Evolutionary conservation across 2,888 invertebrate species (phyloP), one percentile per base, ranked within the genome.

Genomic region (Ptychoptera contaminata): DNA sequence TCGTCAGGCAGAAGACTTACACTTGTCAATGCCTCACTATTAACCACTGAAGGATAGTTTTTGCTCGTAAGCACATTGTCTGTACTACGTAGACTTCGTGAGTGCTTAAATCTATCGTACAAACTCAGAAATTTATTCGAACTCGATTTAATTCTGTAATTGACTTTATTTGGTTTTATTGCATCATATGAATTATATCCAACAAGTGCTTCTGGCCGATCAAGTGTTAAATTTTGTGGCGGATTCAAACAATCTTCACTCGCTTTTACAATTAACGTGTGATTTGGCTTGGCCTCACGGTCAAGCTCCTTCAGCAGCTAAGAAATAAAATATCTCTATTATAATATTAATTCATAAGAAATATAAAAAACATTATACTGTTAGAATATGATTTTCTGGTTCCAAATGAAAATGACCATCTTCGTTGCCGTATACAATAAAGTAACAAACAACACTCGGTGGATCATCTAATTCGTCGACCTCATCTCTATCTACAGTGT

Each of bases 381-480:
- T 58, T 8, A 65, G 49, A 11, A 64, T 78, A 59, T 91, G 90
- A 7, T 77, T 75, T 49, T 76, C 72, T 15, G 76, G 74, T 55
- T 88, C 78, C 16, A 92, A 60, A 40, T 70, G 67, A 58, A 92
- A 92, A 45, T 74, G 66, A 8, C 73, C 73, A 14, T 76, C 73
- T 15, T 79, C 79, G 57, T 91, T 86, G 11, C 91, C 91, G 7
- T 77, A 77, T n/a, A 91, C 76, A 42, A 94, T 84, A 57, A 80
- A 93, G 60, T 91, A 94, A 58, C 93, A 96, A n/a, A 92, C 86
- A 48, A 83, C 81, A 41, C 82, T 72, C 40, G 82, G 74, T 0
- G 83, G 81, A 53, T 84, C 83, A 51, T 85, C 84, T 2, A 82
- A 74, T 54, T 88, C 82, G 54, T 86, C 87, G 14, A 86, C 76